Evolutionary conservation across 2,797 vertebrate species (phyloP).

Genomic region (Carcharodon carcharias): DNA sequence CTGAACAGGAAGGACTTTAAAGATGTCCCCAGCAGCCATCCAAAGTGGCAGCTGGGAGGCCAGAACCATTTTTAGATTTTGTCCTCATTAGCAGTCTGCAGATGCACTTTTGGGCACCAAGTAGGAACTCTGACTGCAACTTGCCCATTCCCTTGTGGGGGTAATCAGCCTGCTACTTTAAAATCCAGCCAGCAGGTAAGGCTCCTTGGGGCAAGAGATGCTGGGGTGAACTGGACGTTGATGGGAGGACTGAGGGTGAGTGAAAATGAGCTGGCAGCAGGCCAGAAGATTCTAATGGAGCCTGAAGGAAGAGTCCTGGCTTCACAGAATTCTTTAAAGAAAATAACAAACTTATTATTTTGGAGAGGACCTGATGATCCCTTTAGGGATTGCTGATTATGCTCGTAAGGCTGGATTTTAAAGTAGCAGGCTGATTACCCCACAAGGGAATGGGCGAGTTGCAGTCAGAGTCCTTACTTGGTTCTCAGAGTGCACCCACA

Average conservation of each 20-base stretch:
- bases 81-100: background rate
- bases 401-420: background rate
- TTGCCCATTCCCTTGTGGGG: background rate
- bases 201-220: background rate
- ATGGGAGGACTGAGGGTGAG: background rate
- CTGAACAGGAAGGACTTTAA: too few species aligned
- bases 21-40: background rate
- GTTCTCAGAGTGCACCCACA: background rate
- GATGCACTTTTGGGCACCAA: too few species aligned
- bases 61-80: background rate
- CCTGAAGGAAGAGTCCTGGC: background rate
- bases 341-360: background rate
- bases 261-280: background rate
- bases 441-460: background rate
- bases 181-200: background rate
- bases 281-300: background rate
- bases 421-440: background rate
- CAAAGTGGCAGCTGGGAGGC: background rate
- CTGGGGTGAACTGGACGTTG: background rate
- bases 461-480: too few species aligned
- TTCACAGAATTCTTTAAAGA: background rate
- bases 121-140: too few species aligned
- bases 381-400: background rate
- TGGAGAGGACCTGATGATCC: background rate
- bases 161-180: background rate